Conservation (phyloP, 1,140 invertebrate genomes). For the Myzus persicae region DNA sequence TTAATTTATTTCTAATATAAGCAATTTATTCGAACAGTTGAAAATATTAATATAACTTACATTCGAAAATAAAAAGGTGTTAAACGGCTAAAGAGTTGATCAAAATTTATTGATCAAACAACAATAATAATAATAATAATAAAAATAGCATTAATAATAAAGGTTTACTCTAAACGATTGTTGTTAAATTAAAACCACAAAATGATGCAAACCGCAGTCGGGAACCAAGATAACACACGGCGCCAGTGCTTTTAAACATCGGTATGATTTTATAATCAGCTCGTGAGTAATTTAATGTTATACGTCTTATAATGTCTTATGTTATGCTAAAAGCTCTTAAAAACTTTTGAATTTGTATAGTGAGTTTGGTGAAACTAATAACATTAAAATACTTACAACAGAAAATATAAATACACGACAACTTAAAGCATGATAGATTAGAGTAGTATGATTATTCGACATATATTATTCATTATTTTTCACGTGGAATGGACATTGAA, state of each 20-base stretch:
- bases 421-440: not conserved
- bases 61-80: not conserved
- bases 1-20: not conserved
- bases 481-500: not conserved
- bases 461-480: not conserved
- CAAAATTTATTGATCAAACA: not conserved
- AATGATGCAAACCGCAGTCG: not conserved
- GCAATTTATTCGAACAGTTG: not conserved
- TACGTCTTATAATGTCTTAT: not conserved
- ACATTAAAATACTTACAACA: not conserved
- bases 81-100: not conserved
- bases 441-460: not conserved
- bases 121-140: not conserved
- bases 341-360: not conserved
- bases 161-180: not conserved
- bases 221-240: conserved; percentile 1
- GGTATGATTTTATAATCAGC: conserved; percentile 3
- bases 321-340: conserved; percentile 25
- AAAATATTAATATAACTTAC: not conserved
- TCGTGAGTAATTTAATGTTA: conserved; percentile 4
- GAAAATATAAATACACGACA: not conserved
- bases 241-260: conserved; percentile 23
- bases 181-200: not conserved
- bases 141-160: not conserved
- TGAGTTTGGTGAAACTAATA: not conserved